A percentile compares a stretch with the other conserved stretches of the same genome.
phyloP scores from a whole-genome alignment of 1,140 invertebrate species.

The Cydia pomonella region DNA sequence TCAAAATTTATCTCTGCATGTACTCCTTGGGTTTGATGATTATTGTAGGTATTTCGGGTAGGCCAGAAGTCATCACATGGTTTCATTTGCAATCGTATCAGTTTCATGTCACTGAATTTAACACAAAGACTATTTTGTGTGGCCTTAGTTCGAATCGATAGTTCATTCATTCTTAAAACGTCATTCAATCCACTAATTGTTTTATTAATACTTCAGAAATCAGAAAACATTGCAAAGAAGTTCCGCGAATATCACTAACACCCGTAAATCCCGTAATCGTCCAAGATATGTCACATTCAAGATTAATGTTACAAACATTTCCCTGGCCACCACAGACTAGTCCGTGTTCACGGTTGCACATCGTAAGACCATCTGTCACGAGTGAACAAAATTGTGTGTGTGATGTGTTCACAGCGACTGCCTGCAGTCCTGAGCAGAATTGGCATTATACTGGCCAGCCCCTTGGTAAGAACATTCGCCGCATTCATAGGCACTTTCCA shows the following conservation, averaged over 20 bases:
- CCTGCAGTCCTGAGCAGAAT: conserved; percentile 95
- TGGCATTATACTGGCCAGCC: conserved; percentile 95
- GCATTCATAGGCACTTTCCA: conserved; percentile 75
- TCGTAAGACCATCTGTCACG: conserved; percentile 72
- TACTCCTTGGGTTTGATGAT: conserved; percentile 14
- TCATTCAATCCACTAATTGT: background rate
- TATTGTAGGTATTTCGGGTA: conserved; percentile 42
- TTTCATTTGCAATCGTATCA: conserved; percentile 47
- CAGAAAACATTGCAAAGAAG: conserved; percentile 77
- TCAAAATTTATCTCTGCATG: conserved; percentile 30
- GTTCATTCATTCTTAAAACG: conserved; percentile 32
- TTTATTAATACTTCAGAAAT: conserved; percentile 22
- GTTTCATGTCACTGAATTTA: conserved; percentile 43
- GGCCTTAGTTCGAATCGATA: conserved; percentile 53
- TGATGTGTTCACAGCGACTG: conserved; percentile 91
- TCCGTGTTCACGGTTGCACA: conserved; percentile 73
- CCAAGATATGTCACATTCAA: background rate
- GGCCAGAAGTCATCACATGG: conserved; percentile 50
- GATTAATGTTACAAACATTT: background rate
- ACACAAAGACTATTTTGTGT: conserved; percentile 71
- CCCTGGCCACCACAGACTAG: conserved; percentile 75
- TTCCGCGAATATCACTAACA: conserved; percentile 35
- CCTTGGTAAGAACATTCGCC: conserved; percentile 90
- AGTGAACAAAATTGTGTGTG: conserved; percentile 79
- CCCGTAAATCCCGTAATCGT: conserved; percentile 25